Evolutionary conservation across 2,888 invertebrate genomes (phyloP).

Genomic region (Mylabris sibirica): DNA sequence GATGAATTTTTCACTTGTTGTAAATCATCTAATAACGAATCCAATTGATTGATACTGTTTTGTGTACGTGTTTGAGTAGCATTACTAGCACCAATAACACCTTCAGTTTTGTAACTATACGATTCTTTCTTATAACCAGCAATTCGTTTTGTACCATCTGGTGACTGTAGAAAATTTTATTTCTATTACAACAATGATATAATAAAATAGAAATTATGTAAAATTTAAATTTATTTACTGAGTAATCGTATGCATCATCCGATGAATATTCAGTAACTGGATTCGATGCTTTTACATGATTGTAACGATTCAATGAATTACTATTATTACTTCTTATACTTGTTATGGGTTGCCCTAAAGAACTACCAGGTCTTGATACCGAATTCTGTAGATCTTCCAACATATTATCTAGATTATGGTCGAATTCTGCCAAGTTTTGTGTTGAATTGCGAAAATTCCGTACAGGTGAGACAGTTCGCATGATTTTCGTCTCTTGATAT

Average conservation of each 20-base stretch:
- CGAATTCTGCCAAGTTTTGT: slow-evolving; percentile 58
- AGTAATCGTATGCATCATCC: slow-evolving; percentile 58
- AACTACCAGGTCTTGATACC: slow-evolving; percentile 57
- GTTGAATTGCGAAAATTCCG: slow-evolving; percentile 51
- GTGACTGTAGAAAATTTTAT: slow-evolving; percentile 51
- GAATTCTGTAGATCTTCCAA: slow-evolving; percentile 61
- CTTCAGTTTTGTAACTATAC: slow-evolving; percentile 54
- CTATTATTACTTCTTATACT: slow-evolving; percentile 51
- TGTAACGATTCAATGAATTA: slow-evolving; percentile 51
- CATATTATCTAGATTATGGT: slow-evolving; percentile 59
- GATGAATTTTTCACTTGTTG: slow-evolving; percentile 63
- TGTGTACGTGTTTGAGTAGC: slow-evolving; percentile 56
- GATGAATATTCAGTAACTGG: slow-evolving; percentile 58
- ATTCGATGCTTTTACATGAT: slow-evolving; percentile 55
- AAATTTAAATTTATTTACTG: slow-evolving; percentile 44
- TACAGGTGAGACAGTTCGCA: slow-evolving; percentile 55
- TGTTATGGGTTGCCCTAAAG: slow-evolving; percentile 47
- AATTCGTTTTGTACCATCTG: slow-evolving; percentile 57
- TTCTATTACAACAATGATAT: slow-evolving; percentile 17
- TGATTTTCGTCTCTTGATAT: slow-evolving; percentile 57
- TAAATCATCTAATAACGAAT: slow-evolving; percentile 77
- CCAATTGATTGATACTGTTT: slow-evolving; percentile 77
- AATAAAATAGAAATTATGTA: slow-evolving; percentile 18
- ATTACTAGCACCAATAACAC: slow-evolving; percentile 40
- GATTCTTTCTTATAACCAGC: slow-evolving; percentile 58